Evolutionary conservation across 1,140 invertebrate genomes (phyloP).

Genomic region (Acromyrmex charruanus): DNA sequence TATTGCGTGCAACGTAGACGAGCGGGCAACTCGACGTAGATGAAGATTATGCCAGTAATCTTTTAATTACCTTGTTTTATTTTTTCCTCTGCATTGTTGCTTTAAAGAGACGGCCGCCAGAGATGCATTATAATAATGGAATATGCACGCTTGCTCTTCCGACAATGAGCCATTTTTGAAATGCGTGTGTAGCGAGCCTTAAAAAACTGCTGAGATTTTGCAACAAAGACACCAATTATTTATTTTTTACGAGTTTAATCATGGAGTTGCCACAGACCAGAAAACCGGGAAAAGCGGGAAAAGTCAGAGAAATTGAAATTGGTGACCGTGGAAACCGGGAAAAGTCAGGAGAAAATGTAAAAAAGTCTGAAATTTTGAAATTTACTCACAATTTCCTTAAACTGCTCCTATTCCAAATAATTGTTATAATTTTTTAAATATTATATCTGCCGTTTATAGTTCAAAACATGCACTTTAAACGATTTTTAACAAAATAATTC

Average conservation of each 20-base stretch:
- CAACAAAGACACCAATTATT: slow-evolving; percentile 20
- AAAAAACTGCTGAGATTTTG: not conserved
- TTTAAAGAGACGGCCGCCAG: slow-evolving; percentile 36
- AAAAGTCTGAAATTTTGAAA: no score
- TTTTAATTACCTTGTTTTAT: slow-evolving; percentile 59
- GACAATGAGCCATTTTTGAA: slow-evolving; percentile 30
- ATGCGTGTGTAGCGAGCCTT: slow-evolving; percentile 1
- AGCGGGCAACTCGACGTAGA: slow-evolving; percentile 33
- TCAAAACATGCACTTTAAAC: no score
- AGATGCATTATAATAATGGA: slow-evolving; percentile 41
- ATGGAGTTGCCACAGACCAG: no score
- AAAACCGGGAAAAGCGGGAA: no score
- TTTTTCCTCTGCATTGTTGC: slow-evolving; percentile 10
- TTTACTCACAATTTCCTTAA: no score
- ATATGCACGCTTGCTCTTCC: not conserved
- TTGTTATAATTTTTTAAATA: no score
- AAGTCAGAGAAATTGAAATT: no score
- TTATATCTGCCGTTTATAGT: no score
- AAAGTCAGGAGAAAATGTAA: no score
- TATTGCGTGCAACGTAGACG: slow-evolving; percentile 28
- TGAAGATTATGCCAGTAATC: slow-evolving; percentile 57
- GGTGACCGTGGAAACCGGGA: no score
- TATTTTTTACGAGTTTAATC: not conserved
- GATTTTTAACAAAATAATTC: no score
- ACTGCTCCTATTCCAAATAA: no score